Conservation (phyloP, 2,888 invertebrate genomes). For the Noctua comes region DNA sequence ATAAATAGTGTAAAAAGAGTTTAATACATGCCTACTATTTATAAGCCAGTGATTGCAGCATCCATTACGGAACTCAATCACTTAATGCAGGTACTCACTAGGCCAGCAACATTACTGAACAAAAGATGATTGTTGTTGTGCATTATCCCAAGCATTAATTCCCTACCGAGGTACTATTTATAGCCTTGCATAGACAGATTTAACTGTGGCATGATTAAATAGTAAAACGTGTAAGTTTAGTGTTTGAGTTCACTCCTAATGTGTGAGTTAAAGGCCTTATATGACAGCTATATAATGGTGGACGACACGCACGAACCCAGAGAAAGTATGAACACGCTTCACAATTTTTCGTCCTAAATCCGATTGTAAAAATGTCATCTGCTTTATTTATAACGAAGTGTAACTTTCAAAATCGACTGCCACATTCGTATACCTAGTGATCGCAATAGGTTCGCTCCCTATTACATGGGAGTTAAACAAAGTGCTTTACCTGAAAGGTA, state of each 20-base stretch:
- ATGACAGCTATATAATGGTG: background rate
- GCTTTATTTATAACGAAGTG: background rate
- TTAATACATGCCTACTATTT: background rate
- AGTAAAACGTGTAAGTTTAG: background rate
- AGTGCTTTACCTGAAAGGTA: background rate
- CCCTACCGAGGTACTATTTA: background rate
- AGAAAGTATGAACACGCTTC: background rate
- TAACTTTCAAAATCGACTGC: background rate
- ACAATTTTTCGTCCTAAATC: background rate
- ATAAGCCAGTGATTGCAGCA: background rate
- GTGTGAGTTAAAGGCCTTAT: background rate
- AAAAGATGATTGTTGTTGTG: constrained; percentile 2
- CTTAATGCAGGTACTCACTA: background rate
- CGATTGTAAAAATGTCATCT: background rate
- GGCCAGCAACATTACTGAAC: background rate
- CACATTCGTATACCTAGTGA: background rate
- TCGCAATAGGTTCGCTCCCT: background rate
- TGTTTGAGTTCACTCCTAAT: background rate
- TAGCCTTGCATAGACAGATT: background rate
- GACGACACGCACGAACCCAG: background rate
- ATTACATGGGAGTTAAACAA: background rate
- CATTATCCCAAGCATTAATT: background rate
- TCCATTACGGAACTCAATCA: constrained; percentile 1
- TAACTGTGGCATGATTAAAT: background rate
- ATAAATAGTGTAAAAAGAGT: background rate